A percentile compares a stretch with the other conserved stretches of the same genome.
These are phyloP conservation scores for Cecropterus lyciades DNA, from an alignment of 1,140 invertebrate genomes.

Conservation along the genomic window DNA sequence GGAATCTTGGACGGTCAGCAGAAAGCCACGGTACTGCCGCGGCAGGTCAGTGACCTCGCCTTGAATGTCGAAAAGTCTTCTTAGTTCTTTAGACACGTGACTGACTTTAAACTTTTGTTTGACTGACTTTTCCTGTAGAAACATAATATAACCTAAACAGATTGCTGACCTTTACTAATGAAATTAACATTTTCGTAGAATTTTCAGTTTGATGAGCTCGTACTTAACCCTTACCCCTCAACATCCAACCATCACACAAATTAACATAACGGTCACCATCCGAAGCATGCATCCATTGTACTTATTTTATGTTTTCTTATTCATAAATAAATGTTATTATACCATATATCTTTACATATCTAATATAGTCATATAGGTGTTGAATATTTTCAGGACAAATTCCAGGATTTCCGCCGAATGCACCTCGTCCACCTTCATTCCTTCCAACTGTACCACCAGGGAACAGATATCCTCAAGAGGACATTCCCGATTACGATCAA, in stretches of 20 bases:
- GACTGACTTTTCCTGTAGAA: conserved; percentile 27
- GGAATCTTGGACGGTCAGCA: conserved; percentile 74
- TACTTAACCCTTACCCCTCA: neutral
- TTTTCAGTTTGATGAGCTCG: neutral
- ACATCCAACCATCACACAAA: conserved; percentile 2
- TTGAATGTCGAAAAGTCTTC: conserved; percentile 40
- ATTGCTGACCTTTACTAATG: conserved; percentile 10
- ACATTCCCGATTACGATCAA: conserved; percentile 61
- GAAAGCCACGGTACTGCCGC: conserved; percentile 51
- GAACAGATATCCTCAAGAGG: conserved; percentile 62
- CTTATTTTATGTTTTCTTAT: conserved; percentile 1
- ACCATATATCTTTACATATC: neutral
- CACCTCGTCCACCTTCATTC: conserved; percentile 53
- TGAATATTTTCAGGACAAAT: conserved; percentile 53
- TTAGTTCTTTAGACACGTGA: conserved; percentile 18
- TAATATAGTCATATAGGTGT: neutral
- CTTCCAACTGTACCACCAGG: conserved; percentile 70
- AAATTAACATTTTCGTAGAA: conserved; percentile 12
- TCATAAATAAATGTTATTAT: too few relatives aligned
- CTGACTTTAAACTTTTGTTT: conserved; percentile 27
- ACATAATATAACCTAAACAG: conserved; percentile 7
- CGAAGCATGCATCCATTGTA: conserved; percentile 10
- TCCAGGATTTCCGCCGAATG: conserved; percentile 47
- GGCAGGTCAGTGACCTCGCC: conserved; percentile 77
- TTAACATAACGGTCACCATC: conserved; percentile 13